phyloP scores from a whole-genome alignment of 2,113 vertebrate genomes.

The Pimephales promelas region DNA sequence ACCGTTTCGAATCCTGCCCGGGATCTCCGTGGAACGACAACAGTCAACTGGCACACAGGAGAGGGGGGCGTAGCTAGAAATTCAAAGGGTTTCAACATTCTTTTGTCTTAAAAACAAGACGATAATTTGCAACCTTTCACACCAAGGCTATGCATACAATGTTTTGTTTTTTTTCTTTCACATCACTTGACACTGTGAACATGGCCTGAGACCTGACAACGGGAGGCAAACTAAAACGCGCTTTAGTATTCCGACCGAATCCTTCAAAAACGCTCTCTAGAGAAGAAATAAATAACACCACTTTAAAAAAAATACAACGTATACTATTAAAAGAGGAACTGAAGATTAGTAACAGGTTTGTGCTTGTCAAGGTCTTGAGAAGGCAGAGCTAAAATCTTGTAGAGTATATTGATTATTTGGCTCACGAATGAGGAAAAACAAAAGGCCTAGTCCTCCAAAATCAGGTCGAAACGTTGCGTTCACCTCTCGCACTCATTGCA shows the following conservation, averaged over 20 bases:
- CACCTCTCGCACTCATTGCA: slow-evolving; percentile 73
- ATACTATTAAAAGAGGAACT: slow-evolving; percentile 68
- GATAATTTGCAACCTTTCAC: slow-evolving; percentile 72
- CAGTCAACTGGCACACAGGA: slow-evolving; percentile 60
- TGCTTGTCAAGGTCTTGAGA: slow-evolving; percentile 84
- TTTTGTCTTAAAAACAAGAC: slow-evolving; percentile 78
- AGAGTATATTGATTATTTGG: slow-evolving; percentile 81
- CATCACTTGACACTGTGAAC: slow-evolving; percentile 67
- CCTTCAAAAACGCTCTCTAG: slow-evolving; percentile 72
- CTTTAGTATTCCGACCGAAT: slow-evolving; percentile 71
- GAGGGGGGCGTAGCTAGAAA: slow-evolving; percentile 71
- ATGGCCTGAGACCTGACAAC: slow-evolving; percentile 72
- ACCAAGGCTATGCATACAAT: slow-evolving; percentile 73
- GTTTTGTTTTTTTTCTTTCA: slow-evolving; percentile 66
- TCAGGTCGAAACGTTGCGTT: slow-evolving; percentile 68
- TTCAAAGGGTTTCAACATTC: slow-evolving; percentile 76
- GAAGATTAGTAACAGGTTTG: slow-evolving; percentile 80
- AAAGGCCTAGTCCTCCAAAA: slow-evolving; percentile 74
- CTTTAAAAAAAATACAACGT: slow-evolving; percentile 48
- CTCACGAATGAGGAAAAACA: slow-evolving; percentile 76
- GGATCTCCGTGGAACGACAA: slow-evolving; percentile 55
- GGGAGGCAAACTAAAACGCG: slow-evolving; percentile 65
- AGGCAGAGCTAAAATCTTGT: slow-evolving; percentile 81
- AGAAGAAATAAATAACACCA: slow-evolving; percentile 76
- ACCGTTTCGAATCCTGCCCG: slow-evolving; percentile 55